Evolutionary conservation across 1,140 invertebrate genomes (phyloP), one percentile per base, ranked within the genome.

Genomic region (Triops cancriformis): DNA sequence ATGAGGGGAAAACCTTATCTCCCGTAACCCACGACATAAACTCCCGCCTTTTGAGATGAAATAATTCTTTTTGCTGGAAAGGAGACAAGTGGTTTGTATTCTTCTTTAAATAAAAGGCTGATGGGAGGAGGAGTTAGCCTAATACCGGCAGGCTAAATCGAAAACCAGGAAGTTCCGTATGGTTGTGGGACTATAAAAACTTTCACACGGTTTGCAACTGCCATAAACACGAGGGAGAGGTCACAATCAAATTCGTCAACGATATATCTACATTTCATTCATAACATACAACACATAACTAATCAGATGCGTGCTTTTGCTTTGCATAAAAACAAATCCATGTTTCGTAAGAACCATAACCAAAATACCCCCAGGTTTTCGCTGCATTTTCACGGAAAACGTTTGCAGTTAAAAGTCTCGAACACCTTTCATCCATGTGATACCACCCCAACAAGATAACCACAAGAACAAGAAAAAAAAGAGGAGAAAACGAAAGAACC

Each of bases 211-310:
- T n/a, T 64, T 64, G 51, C 51, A 9, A 64, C 23, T 23, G 51
- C 51, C 51, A 64, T 23, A 64, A 64, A n/a, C 14, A 64, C 14
- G 23, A 6, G 14, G 23, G 23, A 64, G 18, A 64, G 51, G 14
- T 18, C 23, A 64, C 51, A 64, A 18, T n/a, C 51, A 64, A 10
- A 18, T 23, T 64, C 18, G 51, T 64, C 14, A 64, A 64, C 18
- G 51, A 64, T 64, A 64, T 64, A 64, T 64, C 51, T 64, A 64
- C 51, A 64, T 64, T 64, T 64, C 51, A 37, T 37, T 64, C 51
- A 64, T 64, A 64, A 64, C 23, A 64, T n/a, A 64, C 14, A 23
- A n/a, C 14, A 64, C 18, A 37, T 37, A 37, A 37, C 31, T 37
- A 37, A 64, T n/a, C 51, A 3, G 23, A 12, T 64, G 14, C 23